Conservation (phyloP, 2,113 vertebrate genomes). For the Pygoscelis adeliae region DNA sequence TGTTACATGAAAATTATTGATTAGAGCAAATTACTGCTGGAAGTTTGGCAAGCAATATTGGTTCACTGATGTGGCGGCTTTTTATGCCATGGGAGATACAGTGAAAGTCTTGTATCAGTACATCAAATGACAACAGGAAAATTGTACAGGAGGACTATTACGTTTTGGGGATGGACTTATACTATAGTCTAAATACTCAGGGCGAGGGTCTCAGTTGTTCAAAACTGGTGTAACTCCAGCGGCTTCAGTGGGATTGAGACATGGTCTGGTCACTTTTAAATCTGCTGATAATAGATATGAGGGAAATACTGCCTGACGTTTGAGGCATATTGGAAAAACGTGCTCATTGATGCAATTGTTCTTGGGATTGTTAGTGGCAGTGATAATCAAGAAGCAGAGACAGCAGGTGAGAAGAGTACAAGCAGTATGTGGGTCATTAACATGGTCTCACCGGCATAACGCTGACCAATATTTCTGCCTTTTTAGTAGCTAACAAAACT, state of each 20-base stretch:
- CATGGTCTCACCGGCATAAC: constrained; percentile 4
- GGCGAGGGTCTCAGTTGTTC: neutral
- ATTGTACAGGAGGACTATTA: neutral
- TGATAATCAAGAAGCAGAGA: constrained; percentile 60
- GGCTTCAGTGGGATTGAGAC: neutral
- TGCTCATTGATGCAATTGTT: constrained; percentile 47
- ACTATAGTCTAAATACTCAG: neutral
- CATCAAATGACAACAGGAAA: neutral
- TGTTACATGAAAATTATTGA: constrained; percentile 42
- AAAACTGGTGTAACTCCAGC: neutral
- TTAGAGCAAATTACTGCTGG: constrained; percentile 26
- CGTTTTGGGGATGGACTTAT: neutral
- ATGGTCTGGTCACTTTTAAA: neutral
- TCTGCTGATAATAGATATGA: constrained; percentile 8
- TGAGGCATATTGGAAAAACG: constrained; percentile 2
- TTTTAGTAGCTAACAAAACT: constrained; percentile 41
- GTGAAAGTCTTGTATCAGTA: neutral
- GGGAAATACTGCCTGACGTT: constrained; percentile 51
- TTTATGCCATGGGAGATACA: neutral
- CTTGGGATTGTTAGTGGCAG: constrained; percentile 40
- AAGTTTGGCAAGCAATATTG: neutral
- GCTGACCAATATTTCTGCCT: constrained; percentile 60
- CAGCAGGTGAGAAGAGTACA: constrained; percentile 57
- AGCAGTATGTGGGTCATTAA: constrained; percentile 52
- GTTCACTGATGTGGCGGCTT: neutral